Base-by-base conservation (phyloP, 1,140 invertebrate species). In the Trachymyrmex cornetzi region DNA sequence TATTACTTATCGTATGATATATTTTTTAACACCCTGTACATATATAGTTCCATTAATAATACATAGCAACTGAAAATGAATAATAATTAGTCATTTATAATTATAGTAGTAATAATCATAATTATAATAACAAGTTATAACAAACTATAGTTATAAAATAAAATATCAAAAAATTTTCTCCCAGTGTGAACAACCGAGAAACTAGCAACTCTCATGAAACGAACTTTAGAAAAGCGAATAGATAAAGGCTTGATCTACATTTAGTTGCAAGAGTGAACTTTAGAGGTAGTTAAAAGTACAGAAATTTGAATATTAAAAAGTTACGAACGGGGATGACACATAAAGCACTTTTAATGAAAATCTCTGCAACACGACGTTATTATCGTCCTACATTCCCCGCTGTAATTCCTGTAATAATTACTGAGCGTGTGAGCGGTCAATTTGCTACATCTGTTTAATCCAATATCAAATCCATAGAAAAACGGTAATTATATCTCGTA, bases 381-480 rank as follows among this genome's bases (percentile, higher is more conserved):
- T 75, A 48, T 48, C 55, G 80, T 75, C 19, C 55, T 61, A 50
- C 38, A 61, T 84, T 84, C 27, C 30, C 14, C 19, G 55, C 38
- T 34, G 69, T 84, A 75, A 84, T 75, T 84, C 22, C 14, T 57
- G 80, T 50, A 61, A 84, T 84, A 74, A 84, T 84, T 75, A 69
- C 38, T 75, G 55, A 63, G 69, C 72, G 57, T 30, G 55, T 38
- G 38, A 75, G 69, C 69, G 38, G 55, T 82, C 80, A 74, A 84
- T 84, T 84, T 84, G 38, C 55, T 61, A 61, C 38, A 44, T 84
- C 80, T 75, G 69, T 84, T 84, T 75, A 75, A 84, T 84, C 14
- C 80, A 74, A 84, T 84, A 75, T 84, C 69, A 84, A 84, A 61
- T 84, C 55, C 27, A 38, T 27, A 38, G 55, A 50, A 84, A 84